Conservation (phyloP, 2,888 invertebrate genomes). For the Agriopis leucophaearia region DNA sequence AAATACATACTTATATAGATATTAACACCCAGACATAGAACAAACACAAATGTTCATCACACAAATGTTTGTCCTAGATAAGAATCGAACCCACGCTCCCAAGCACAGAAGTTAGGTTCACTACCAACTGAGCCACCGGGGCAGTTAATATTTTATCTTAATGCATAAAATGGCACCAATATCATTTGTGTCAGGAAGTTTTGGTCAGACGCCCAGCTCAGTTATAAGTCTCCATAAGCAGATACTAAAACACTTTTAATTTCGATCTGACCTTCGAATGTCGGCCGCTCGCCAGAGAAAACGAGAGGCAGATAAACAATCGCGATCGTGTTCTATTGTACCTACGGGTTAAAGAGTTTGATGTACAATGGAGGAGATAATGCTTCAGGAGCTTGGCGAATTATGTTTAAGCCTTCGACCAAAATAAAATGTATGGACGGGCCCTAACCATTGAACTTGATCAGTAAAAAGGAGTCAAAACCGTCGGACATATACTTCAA, state of each 20-base stretch:
- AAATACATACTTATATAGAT: too few species aligned
- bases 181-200: constrained; percentile 64
- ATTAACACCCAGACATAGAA: too few species aligned
- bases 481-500: too few species aligned
- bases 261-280: constrained; percentile 80
- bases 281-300: constrained; percentile 81
- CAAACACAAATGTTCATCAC: too few species aligned
- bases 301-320: constrained; percentile 82
- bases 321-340: constrained; percentile 68
- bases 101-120: too few species aligned
- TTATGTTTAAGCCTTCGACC: too few species aligned
- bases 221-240: constrained; percentile 79
- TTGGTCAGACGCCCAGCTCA: constrained; percentile 63
- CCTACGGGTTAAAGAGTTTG: constrained; percentile 69
- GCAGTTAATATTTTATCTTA: neutral
- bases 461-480: too few species aligned
- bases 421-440: too few species aligned
- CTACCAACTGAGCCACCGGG: too few species aligned
- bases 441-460: too few species aligned
- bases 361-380: constrained; percentile 46
- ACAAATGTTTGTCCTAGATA: too few species aligned
- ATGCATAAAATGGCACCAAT: neutral
- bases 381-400: neutral
- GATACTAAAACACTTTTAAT: constrained; percentile 85
- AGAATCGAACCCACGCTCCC: too few species aligned